Conservation (phyloP, 2,888 invertebrate species). For the Hipparchia semele region DNA sequence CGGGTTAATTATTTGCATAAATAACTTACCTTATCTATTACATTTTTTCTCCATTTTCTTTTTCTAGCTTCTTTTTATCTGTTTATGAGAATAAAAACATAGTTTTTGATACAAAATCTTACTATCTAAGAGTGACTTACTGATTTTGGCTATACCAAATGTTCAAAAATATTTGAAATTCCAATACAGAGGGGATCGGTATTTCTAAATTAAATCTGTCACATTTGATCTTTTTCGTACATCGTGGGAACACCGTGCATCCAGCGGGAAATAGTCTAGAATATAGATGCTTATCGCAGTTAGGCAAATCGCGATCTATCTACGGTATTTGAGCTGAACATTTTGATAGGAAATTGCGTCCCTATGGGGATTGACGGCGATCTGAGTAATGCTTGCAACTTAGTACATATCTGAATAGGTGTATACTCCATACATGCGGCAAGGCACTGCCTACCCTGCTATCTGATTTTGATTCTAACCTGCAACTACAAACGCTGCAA, state of each 20-base stretch:
- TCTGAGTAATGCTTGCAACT: constrained; percentile 13
- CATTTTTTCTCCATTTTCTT: too few species aligned
- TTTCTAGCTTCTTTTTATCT: too few species aligned
- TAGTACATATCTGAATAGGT: neutral
- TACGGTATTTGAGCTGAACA: constrained; percentile 39
- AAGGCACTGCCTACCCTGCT: neutral
- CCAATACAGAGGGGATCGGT: neutral
- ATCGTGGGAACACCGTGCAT: constrained; percentile 4
- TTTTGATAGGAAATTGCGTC: constrained; percentile 36
- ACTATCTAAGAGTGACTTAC: too few species aligned
- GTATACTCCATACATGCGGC: neutral
- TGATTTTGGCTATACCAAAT: too few species aligned
- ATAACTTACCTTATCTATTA: too few species aligned
- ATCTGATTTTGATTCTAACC: too few species aligned
- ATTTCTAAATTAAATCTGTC: neutral
- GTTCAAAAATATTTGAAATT: neutral
- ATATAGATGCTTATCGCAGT: constrained; percentile 59
- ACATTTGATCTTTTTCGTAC: constrained; percentile 5
- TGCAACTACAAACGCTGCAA: too few species aligned
- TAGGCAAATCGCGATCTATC: constrained; percentile 24
- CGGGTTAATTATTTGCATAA: too few species aligned
- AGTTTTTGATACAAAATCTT: too few species aligned
- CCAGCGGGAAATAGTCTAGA: constrained; percentile 52
- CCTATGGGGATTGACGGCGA: constrained; percentile 11
- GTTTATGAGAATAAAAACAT: too few species aligned